Evolutionary conservation across 2,888 invertebrate genomes (phyloP), one percentile per base, ranked within the genome.

Genomic region (Galerucella pusilla): DNA sequence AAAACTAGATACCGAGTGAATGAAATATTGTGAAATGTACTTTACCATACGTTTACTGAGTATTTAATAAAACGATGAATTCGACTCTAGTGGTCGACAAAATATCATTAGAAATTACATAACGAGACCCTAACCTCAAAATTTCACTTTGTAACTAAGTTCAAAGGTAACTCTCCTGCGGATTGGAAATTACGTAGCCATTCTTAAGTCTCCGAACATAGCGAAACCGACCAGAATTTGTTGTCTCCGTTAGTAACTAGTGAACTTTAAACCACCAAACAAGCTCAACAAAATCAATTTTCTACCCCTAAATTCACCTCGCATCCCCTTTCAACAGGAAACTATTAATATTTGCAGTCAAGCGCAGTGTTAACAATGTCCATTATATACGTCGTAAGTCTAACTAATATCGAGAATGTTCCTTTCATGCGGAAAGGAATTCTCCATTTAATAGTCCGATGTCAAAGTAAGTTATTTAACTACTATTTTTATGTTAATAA

Each of bases 331-430:
- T 16, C 28, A 60, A 42, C 25, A 42, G 68, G 68, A 60, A 59
- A 68, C 68, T 68, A 68, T 42, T 59, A 68, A 68, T 68, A 59
- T 68, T 42, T 57, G 68, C 68, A 68, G 60, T 68, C 45, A 59
- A 42, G 68, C 42, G 10, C 16, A 42, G 20, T 59, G 28, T 59
- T 59, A 68, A 68, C 68, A 68, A 68, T 54, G 68, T 57, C 57
- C 42, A 68, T 68, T 68, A 68, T 68, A 42, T 9, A 42, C 35
- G 35, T 59, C 35, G 35, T 59, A 45, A 63, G 63, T 35, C 45
- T 63, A 60, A 60, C 60, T 60, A 63, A 68, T 68, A 68, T 54
- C 35, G 57, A 68, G 46, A 42, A 45, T 28, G 57, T 20, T n/a
- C 59, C 68, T 68, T 68, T 68, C 16, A 68, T 68, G 68, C 42